A percentile compares a stretch with the other conserved stretches of the same genome.
Conservation (phyloP, 2,888 invertebrate species). For the Drosophila kokeensis region DNA sequence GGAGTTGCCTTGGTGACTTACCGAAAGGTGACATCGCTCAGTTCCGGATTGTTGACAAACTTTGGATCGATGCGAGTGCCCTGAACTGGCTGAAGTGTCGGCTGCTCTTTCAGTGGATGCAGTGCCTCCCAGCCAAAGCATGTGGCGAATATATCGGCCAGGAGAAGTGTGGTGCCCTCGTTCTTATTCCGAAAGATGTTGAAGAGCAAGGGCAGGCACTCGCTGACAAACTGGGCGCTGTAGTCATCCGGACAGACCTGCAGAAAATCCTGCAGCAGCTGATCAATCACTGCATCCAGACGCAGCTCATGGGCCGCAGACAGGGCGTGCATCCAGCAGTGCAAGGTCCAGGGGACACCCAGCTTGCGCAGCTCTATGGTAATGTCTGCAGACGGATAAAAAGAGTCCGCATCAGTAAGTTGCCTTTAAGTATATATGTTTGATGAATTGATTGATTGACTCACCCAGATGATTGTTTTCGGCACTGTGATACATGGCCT, state of each 20-base stretch:
- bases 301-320: constrained; percentile 94
- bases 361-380: constrained; percentile 94
- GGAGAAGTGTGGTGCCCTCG: constrained; percentile 93
- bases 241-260: constrained; percentile 96
- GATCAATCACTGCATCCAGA: constrained; percentile 94
- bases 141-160: constrained; percentile 95
- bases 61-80: constrained; percentile 95
- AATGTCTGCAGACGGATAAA: constrained; percentile 87
- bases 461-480: constrained; percentile 94
- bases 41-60: constrained; percentile 96
- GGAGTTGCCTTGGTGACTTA: constrained; percentile 58
- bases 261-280: constrained; percentile 94
- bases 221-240: constrained; percentile 94
- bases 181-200: constrained; percentile 97
- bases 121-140: constrained; percentile 95
- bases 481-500: constrained; percentile 97
- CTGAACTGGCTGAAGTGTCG: constrained; percentile 87
- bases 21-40: constrained; percentile 95
- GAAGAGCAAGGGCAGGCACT: constrained; percentile 94
- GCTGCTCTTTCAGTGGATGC: constrained; percentile 89
- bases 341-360: constrained; percentile 95
- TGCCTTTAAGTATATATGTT: too few species aligned
- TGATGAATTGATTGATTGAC: constrained; percentile 11
- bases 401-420: background rate
- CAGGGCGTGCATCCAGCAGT: constrained; percentile 96